phyloP scores from a whole-genome alignment of 2,113 vertebrate genomes.

The Neotragus moschatus region DNA sequence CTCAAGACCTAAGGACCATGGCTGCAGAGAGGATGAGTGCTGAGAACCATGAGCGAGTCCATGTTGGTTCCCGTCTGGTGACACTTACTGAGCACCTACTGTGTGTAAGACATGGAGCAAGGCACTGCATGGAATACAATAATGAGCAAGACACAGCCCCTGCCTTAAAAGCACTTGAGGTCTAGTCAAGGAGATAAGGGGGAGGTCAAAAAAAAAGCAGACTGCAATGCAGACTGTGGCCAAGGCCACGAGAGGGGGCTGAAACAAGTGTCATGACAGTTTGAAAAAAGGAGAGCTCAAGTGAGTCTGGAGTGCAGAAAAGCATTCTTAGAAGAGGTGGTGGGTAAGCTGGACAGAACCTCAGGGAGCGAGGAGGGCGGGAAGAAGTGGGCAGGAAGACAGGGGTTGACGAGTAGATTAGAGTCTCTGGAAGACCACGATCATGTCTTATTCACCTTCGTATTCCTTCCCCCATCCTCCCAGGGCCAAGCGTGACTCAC shows the following conservation, averaged over 20 bases:
- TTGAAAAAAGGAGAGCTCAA: background rate
- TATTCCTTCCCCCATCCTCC: background rate
- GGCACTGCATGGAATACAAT: background rate
- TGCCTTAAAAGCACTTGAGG: background rate
- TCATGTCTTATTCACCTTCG: background rate
- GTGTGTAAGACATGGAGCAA: background rate
- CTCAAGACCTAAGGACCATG: background rate
- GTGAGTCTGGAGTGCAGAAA: background rate
- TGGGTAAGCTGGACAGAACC: background rate
- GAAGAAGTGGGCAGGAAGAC: background rate
- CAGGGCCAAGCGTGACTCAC: background rate
- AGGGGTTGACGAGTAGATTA: background rate
- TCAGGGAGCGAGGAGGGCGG: background rate
- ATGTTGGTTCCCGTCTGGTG: background rate
- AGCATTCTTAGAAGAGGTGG: background rate
- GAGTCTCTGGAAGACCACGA: background rate
- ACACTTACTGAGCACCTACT: background rate
- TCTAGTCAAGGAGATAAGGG: background rate
- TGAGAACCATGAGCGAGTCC: background rate
- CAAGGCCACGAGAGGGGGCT: background rate
- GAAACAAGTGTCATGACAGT: background rate
- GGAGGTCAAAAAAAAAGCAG: background rate
- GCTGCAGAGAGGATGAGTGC: background rate
- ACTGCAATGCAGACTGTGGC: background rate
- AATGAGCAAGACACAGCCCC: background rate